phyloP scores from a whole-genome alignment of 2,888 invertebrate species.

The Ochropleura plecta region DNA sequence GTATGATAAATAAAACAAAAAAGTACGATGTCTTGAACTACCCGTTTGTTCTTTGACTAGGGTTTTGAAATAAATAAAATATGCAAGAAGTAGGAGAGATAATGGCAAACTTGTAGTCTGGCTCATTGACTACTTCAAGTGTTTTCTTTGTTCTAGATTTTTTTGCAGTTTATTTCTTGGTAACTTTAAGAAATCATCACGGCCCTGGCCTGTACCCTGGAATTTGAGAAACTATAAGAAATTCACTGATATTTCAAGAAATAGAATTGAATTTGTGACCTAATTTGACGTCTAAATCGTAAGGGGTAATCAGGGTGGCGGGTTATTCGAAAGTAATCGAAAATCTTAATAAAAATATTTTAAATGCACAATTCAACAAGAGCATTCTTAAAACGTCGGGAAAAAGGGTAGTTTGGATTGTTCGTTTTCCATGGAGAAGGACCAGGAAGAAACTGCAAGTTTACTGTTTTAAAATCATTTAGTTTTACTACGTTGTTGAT shows the following conservation, averaged over 20 bases:
- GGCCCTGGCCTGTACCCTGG: background rate
- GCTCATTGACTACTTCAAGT: conserved; percentile 17
- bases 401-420: no score
- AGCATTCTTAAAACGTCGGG: no score
- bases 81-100: conserved; percentile 45
- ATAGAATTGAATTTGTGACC: background rate
- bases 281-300: background rate
- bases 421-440: no score
- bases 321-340: no score
- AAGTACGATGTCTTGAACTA: conserved; percentile 27
- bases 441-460: no score
- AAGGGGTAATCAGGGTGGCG: no score
- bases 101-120: conserved; percentile 45
- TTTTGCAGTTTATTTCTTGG: conserved; percentile 6
- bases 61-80: conserved; percentile 37
- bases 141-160: conserved; percentile 4
- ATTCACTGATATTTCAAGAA: background rate
- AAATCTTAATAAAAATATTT: no score
- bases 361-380: no score
- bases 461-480: no score
- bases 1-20: conserved; percentile 69
- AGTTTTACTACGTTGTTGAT: no score
- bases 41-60: conserved; percentile 31
- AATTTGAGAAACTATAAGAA: background rate
- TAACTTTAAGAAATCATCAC: conserved; percentile 17